Percentiles rank a stretch among this genome's conserved stretches.
These are phyloP conservation scores for Anolis apletophallus DNA, from an alignment of 2,797 vertebrate genomes.

Conservation along the genomic window DNA sequence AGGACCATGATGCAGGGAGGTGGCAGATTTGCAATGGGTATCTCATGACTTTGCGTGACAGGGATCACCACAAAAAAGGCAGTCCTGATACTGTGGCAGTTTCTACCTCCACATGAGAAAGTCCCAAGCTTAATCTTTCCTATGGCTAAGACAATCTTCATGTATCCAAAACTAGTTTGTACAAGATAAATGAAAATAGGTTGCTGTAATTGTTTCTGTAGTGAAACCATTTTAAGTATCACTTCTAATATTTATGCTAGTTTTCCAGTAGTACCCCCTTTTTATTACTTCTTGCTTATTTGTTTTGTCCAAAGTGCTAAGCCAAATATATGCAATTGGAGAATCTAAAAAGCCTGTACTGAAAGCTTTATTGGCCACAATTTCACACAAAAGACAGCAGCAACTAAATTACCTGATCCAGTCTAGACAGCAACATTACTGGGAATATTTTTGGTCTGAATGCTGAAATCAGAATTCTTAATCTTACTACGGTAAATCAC, in stretches of 20 bases:
- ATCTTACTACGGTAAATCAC: constrained; percentile 47
- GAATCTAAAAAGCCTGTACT: constrained; percentile 56
- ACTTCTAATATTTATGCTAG: constrained; percentile 69
- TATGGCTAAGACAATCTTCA: constrained; percentile 68
- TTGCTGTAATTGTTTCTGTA: constrained; percentile 62
- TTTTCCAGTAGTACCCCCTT: constrained; percentile 66
- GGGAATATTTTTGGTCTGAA: constrained; percentile 50
- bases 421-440: constrained; percentile 51
- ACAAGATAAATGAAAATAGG: constrained; percentile 58
- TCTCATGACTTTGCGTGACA: too few relatives aligned
- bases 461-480: constrained; percentile 49
- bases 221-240: constrained; percentile 66
- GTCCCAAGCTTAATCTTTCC: constrained; percentile 64
- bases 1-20: too few relatives aligned
- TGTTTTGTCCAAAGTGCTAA: constrained; percentile 70
- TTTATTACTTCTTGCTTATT: constrained; percentile 71
- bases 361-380: constrained; percentile 68
- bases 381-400: constrained; percentile 67
- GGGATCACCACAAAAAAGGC: too few relatives aligned
- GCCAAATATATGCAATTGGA: constrained; percentile 59
- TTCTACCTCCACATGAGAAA: too few relatives aligned
- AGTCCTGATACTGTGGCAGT: too few relatives aligned
- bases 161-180: constrained; percentile 65
- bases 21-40: too few relatives aligned
- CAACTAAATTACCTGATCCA: constrained; percentile 67